Conservation (phyloP, 2,888 invertebrate genomes). For the Drosophila acutilabella region DNA sequence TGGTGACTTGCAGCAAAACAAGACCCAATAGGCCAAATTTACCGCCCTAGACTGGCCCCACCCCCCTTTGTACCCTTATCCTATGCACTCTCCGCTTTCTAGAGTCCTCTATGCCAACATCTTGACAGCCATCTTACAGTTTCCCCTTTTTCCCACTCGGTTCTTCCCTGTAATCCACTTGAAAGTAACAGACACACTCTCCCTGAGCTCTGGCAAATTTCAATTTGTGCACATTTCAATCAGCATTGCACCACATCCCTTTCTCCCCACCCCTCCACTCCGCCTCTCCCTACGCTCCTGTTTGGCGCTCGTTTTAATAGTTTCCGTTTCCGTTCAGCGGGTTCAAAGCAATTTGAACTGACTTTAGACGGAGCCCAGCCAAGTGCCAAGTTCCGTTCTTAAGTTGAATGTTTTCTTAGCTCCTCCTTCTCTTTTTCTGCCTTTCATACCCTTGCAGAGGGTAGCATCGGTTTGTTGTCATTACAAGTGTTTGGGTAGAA, state of each 20-base stretch:
- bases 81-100: neutral
- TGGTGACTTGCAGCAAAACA: constrained; percentile 64
- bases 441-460: neutral
- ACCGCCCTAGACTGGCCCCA: constrained; percentile 10
- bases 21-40: constrained; percentile 78
- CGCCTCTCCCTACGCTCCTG: constrained; percentile 30
- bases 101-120: constrained; percentile 53
- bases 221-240: constrained; percentile 81
- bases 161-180: constrained; percentile 39
- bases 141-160: neutral
- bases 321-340: constrained; percentile 78
- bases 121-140: constrained; percentile 40
- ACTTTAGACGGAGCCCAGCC: constrained; percentile 54
- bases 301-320: constrained; percentile 82
- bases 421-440: neutral
- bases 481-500: neutral
- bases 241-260: constrained; percentile 60
- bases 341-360: constrained; percentile 79
- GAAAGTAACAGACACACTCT: constrained; percentile 38
- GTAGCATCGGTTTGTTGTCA: neutral
- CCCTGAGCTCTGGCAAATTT: constrained; percentile 60
- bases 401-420: constrained; percentile 24
- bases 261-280: neutral
- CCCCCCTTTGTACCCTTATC: neutral
- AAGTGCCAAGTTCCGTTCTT: constrained; percentile 74